These are phyloP conservation scores for Myopa testacea DNA, from an alignment of 2,888 invertebrate species.

Conservation along the genomic window DNA sequence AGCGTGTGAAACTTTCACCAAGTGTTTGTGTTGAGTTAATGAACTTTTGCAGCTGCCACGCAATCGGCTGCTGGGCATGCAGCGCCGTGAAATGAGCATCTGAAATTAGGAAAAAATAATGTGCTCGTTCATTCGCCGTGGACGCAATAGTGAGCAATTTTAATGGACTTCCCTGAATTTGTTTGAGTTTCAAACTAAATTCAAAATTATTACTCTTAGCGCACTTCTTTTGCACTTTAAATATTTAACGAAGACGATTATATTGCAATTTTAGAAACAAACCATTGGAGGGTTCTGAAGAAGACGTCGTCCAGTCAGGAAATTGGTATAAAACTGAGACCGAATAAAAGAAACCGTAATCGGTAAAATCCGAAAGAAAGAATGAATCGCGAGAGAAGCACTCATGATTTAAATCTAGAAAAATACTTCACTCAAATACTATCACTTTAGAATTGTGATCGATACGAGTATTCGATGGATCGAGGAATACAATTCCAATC, in stretches of 20 bases:
- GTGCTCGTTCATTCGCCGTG: not conserved
- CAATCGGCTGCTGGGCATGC: not conserved
- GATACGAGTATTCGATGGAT: too few relatives aligned
- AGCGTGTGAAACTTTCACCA: slow-evolving; percentile 37
- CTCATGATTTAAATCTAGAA: too few relatives aligned
- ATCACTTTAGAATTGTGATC: too few relatives aligned
- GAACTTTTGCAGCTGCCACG: slow-evolving; percentile 43
- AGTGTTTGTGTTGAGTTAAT: slow-evolving; percentile 47
- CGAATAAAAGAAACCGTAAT: too few relatives aligned
- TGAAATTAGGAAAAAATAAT: slow-evolving; percentile 6
- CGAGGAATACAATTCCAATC: too few relatives aligned
- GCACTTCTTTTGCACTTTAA: not conserved
- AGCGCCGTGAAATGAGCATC: slow-evolving; percentile 2
- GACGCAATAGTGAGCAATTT: slow-evolving; percentile 6
- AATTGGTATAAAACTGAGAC: too few relatives aligned
- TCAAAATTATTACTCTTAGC: not conserved
- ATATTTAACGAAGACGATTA: not conserved
- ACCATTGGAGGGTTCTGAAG: too few relatives aligned
- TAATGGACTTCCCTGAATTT: slow-evolving; percentile 14
- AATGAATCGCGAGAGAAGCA: too few relatives aligned
- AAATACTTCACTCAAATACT: too few relatives aligned
- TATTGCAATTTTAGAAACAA: not conserved
- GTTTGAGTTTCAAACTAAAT: slow-evolving; percentile 14
- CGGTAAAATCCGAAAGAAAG: too few relatives aligned
- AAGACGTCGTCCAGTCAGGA: too few relatives aligned